Base-by-base conservation (phyloP, 2,888 invertebrate genomes). In the Rhogogaster chlorosoma region DNA sequence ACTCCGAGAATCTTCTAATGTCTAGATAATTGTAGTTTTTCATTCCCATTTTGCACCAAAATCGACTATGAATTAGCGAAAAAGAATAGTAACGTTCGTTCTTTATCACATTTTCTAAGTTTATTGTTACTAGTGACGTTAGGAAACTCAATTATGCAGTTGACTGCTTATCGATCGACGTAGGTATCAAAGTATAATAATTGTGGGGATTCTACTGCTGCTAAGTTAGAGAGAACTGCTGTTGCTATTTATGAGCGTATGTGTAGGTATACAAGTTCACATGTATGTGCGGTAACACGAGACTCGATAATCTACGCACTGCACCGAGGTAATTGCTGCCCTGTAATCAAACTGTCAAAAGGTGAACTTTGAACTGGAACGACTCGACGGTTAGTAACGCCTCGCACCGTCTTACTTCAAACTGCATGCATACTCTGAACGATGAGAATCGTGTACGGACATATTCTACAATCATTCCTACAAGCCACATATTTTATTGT, bases 281-380 rank as follows among this genome's bases (percentile, higher is more conserved):
- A 29, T 67, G 67, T 32, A 18, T 26, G 38, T 71, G 70, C n/a
- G 70, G 61, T 26, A 71, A 29, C 57, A 75, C 78, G 26, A 45
- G 42, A 6, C 75, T 45, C 36, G 78, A 36, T 36, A 57, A 78
- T 57, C 49, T 78, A 78, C 78, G 78, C 78, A 70, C 36, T 26
- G 78, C 78, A 70, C 36, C 29, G 22, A 12, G 53, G 57, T 78
- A 78, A 78, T 78, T 78, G 29, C 78, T 29, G 53, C 78, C 36
- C 70, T 38, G 78, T n/a, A 78, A 78, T 78, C 78, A 78, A 78
- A 78, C 78, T 78, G 78, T 78, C 78, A 78, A 57, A 78, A 57
- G 78, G 32, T 78, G 36, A 78, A 78, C 78, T 53, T 42, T 32
- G 78, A 78, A 26, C 57, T 53, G 29, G 29, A 57, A 32, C 78